Base-by-base conservation (phyloP, 2,888 invertebrate genomes). In the Volucella inanis region DNA sequence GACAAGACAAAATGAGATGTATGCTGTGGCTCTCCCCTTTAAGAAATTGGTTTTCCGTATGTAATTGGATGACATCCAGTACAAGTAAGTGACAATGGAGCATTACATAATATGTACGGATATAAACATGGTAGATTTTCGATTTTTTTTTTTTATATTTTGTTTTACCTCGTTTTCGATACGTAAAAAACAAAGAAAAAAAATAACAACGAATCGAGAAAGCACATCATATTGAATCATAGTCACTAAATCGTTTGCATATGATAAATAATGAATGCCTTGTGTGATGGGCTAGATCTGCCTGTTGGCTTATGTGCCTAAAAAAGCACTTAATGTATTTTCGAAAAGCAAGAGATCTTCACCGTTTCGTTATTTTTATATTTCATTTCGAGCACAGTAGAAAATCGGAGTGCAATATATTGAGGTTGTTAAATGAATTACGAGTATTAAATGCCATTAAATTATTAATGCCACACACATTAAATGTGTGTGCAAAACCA, bases 261-360 rank as follows among this genome's bases (percentile, higher is more conserved):
- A 62, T 64, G 15, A 70, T 78, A 78, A 79, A 74, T 74, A 70
- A 79, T 64, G 74, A 74, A 50, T 41, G 78, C 83, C 79, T 83
- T 83, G 83, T 83, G 79, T 83, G 79, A 78, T 74, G 79, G 64
- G 68, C 74, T 78, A 79, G 3, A 79, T 83, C 79, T 78, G 79
- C 52, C 52, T 65, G 70, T 78, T 78, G 74, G 75, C 79, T 74
- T 68, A 78, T 74, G 74, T 78, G 68, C 79, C 79, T 74, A 54
- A 61, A 22, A 50, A 52, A 41, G 31, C 47, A 52, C 41, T 43
- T 54, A 61, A 68, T 47, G 55, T 72, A 70, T 71, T 67, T 77
- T 82, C 59, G 18, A 2, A 82, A 82, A 78, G 55, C 72, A 62
- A 54, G 41, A 64, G 52, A 78, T 79, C 78, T 74, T 74, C 57